phyloP scores from a whole-genome alignment of 2,888 invertebrate species.

The Coremacera marginata region DNA sequence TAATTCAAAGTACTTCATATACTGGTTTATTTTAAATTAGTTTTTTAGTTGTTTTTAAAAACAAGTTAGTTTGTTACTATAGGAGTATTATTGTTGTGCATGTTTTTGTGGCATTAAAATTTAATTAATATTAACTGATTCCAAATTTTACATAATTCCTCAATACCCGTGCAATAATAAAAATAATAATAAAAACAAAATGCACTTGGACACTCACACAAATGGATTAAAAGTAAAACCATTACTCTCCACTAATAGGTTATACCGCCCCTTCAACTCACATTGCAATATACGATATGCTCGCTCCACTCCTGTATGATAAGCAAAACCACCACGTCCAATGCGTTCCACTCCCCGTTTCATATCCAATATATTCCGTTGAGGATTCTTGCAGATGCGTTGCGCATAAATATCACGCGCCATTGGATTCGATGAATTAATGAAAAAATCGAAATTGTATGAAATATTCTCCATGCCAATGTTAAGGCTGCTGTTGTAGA shows the following conservation, averaged over 20 bases:
- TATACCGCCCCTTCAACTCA: conserved; percentile 39
- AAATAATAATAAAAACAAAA: conserved; percentile 11
- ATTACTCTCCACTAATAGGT: background rate
- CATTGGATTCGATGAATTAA: conserved; percentile 54
- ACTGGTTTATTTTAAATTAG: too few relatives aligned
- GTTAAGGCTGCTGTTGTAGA: conserved; percentile 60
- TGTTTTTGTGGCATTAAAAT: conserved; percentile 17
- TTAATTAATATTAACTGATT: conserved; percentile 28
- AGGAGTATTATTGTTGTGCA: background rate
- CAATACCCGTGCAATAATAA: conserved; percentile 7
- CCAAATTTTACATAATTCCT: background rate
- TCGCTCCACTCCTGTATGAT: conserved; percentile 60
- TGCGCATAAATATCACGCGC: conserved; percentile 55
- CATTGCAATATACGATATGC: conserved; percentile 56
- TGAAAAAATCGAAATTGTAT: conserved; percentile 61
- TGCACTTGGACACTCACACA: background rate
- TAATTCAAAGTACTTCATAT: too few relatives aligned
- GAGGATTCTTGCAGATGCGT: conserved; percentile 56
- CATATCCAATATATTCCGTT: conserved; percentile 56
- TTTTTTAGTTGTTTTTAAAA: too few relatives aligned
- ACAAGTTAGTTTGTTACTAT: too few relatives aligned
- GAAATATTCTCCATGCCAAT: conserved; percentile 65
- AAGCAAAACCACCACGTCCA: conserved; percentile 61
- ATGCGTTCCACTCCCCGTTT: conserved; percentile 57
- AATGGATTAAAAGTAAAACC: background rate